Conservation (phyloP, 2,113 vertebrate species). For the Anoura caudifer region DNA sequence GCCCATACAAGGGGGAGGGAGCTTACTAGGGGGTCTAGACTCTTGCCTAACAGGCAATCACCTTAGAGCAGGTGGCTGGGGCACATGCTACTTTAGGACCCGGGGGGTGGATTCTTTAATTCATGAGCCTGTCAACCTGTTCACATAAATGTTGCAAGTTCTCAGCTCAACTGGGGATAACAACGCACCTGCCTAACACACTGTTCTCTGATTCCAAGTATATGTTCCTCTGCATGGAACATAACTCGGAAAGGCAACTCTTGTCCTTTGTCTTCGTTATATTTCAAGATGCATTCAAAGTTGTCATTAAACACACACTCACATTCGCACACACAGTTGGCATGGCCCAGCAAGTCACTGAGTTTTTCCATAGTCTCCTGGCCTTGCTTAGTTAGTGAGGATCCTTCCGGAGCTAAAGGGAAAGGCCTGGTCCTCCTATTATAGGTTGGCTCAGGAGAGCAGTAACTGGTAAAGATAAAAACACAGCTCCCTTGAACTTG, state of each 20-base stretch:
- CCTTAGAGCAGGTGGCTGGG: background rate
- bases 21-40: too few species aligned
- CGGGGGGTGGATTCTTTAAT: background rate
- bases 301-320: background rate
- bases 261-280: background rate
- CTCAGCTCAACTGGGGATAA: background rate
- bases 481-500: background rate
- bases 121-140: background rate
- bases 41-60: background rate
- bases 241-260: background rate
- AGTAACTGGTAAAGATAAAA: background rate
- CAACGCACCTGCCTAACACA: fast-evolving
- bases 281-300: background rate
- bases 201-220: background rate
- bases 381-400: background rate
- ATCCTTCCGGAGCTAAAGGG: background rate
- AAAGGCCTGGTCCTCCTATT: background rate
- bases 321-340: background rate
- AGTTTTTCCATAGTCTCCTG: background rate
- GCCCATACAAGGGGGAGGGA: background rate
- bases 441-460: background rate
- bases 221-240: background rate
- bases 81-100: too few species aligned
- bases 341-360: background rate
- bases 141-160: background rate